Base-by-base conservation (phyloP, 2,888 invertebrate genomes). In the Spialia ferax region DNA sequence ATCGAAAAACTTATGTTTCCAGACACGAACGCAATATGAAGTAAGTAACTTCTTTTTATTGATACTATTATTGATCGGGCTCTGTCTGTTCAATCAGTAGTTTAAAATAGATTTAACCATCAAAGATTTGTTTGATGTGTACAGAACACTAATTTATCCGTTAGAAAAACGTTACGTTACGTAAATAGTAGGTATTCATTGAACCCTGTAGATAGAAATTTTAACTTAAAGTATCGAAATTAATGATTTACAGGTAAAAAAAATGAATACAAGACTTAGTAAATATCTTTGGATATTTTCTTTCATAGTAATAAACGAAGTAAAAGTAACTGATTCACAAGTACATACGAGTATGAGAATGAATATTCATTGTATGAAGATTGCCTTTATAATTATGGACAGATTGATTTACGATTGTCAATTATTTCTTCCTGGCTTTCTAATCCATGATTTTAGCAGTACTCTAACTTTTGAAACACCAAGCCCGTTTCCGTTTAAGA, bases 101-200 rank as follows among this genome's bases (percentile, higher is more conserved):
- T 69, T 69, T 68, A 63, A 69, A 68, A 70, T 59, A 71, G 60
- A 73, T 66, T 57, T 66, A 42, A 57, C 48, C 64, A 70, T 69
- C 68, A 71, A 69, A 63, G 42, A 59, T 68, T 66, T 63, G 68
- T 71, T 69, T 70, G 64, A 70, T 45, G 67, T 60, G 11, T 54
- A 29, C 15, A 11, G 57, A 59, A 38, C 22, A 57, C 4, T 22
- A 59, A 20, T 45, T 38, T 48, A 22, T 52, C 18, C 48, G 18
- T 48, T 48, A 48, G 1, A 20, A 18, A 48, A 20, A 20, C 11
- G 23, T 52, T 52, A 52, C 11, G 13, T 6, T 8, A 48, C 48
- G 10, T 48, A 8, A 10, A 23, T 22, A 52, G 11, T 3, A 11
- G 35, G 2, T 11, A 35, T 35, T 10, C 35, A 35, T 11, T 35